phyloP scores from a whole-genome alignment of 2,113 vertebrate species.

The Atherinomorus stipes region DNA sequence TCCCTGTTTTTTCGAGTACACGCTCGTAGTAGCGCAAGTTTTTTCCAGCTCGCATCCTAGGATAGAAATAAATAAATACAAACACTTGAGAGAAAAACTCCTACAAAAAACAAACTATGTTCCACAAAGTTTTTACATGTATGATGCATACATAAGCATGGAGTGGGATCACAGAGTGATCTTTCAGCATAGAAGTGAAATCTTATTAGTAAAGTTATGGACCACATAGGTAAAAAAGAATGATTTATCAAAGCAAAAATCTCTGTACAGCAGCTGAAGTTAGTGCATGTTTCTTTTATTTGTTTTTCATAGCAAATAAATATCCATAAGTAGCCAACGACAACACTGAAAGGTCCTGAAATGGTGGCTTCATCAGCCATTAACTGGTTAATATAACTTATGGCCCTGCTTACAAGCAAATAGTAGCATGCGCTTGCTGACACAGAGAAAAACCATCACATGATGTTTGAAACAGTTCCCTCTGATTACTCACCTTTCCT shows the following conservation, averaged over 20 bases:
- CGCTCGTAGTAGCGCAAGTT: constrained; percentile 89
- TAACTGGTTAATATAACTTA: too few relatives aligned
- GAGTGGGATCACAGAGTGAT: too few relatives aligned
- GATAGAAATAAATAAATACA: not conserved
- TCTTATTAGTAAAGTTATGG: not conserved
- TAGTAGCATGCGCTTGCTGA: not conserved
- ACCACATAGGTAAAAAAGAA: not conserved
- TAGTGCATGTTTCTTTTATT: too few relatives aligned
- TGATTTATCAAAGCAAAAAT: not conserved
- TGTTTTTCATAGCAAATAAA: too few relatives aligned
- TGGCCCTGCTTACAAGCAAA: too few relatives aligned
- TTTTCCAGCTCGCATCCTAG: constrained; percentile 88
- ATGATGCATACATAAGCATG: not conserved
- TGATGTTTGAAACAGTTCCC: not conserved
- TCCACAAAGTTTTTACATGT: not conserved
- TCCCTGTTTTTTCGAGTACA: constrained; percentile 77
- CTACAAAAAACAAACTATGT: not conserved
- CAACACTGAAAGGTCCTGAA: too few relatives aligned
- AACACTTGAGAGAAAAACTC: too few relatives aligned
- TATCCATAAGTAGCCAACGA: too few relatives aligned
- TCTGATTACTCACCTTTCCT: constrained; percentile 83
- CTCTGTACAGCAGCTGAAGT: too few relatives aligned
- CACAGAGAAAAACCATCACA: not conserved
- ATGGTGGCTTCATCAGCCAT: too few relatives aligned
- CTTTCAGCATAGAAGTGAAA: too few relatives aligned